Evolutionary conservation across 1,140 invertebrate species (phyloP), one percentile per base, ranked within the genome.

Genomic region (Drosophila pseudoananassae): DNA sequence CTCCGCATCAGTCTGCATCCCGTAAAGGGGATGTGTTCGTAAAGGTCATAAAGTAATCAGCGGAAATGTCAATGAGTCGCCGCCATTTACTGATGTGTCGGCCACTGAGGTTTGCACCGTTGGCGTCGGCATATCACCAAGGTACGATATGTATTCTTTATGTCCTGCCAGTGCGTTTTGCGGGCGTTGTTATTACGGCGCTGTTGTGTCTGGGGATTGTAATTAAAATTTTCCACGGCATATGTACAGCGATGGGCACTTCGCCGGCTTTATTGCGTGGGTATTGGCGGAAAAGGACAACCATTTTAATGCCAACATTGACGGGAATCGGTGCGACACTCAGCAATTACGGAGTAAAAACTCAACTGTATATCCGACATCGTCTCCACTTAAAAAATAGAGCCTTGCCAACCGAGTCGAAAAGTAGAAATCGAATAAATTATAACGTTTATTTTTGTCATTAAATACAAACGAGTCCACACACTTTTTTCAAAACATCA

Each of bases 31-130:
- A n/a, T 33, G 33, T 33, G 15, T 40, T 25, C 64, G 36, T 54
- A 59, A 56, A 63, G 72, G 76, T 66, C 84, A 89, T 89, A 88
- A 88, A 88, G 83, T 88, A 88, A 88, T 88, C 83, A 88, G 84
- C 83, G 83, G 72, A 89, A 89, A 89, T 88, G 83, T 89, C 83
- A 88, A 88, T 88, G 83, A 71, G 83, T 68, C 84, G 79, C 71
- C 84, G 72, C 82, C 82, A 88, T 87, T 87, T 88, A 80, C 82
- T 87, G 82, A 88, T 88, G 83, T 88, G 83, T 87, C 78, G 75
- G 74, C 82, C 57, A 46, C 82, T 88, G 82, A 88, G 82, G 82
- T 88, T 87, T 87, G 72, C 83, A 87, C 71, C 69, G 70, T 63
- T 77, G 59, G 33, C 71, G 20, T 15, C 45, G 15, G 23, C 55